A percentile compares a stretch with the other conserved stretches of the same genome.
Evolutionary conservation across 1,140 invertebrate genomes (phyloP).

Genomic region (Musca vetustissima): DNA sequence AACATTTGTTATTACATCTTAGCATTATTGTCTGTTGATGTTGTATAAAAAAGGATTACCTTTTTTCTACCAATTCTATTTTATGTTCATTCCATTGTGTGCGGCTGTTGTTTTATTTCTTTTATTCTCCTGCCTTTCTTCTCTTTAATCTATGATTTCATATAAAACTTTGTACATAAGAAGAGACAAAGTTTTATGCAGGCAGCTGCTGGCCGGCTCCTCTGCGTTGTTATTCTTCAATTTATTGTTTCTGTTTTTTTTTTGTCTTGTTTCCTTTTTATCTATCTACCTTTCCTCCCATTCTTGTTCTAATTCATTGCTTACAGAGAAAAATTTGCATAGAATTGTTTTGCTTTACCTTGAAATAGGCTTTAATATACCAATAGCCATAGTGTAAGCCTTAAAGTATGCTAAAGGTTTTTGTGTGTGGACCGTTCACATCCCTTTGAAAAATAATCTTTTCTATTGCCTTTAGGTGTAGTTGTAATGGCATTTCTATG

Average conservation of each 20-base stretch:
- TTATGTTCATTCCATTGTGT: not conserved
- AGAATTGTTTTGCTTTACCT: constrained; percentile 17
- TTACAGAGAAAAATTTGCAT: constrained; percentile 1
- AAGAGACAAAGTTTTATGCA: constrained; percentile 24
- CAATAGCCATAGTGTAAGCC: not conserved
- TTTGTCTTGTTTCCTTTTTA: not conserved
- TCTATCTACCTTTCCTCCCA: not conserved
- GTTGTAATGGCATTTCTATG: no score
- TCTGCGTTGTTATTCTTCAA: constrained; percentile 1
- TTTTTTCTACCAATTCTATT: not conserved
- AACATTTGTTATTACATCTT: no score
- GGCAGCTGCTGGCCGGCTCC: constrained; percentile 21
- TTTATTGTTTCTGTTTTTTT: not conserved
- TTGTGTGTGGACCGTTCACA: no score
- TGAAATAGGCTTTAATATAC: not conserved
- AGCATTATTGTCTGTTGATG: no score
- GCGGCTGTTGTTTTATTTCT: not conserved
- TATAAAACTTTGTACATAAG: constrained; percentile 20
- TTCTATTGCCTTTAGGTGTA: no score
- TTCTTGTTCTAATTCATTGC: no score
- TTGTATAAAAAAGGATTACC: not conserved
- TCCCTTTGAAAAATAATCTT: no score
- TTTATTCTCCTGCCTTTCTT: no score
- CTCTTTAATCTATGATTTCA: no score
- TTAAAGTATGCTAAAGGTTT: constrained; percentile 4